Base-by-base conservation (phyloP, 2,113 vertebrate genomes). In the Xiphophorus hellerii region DNA sequence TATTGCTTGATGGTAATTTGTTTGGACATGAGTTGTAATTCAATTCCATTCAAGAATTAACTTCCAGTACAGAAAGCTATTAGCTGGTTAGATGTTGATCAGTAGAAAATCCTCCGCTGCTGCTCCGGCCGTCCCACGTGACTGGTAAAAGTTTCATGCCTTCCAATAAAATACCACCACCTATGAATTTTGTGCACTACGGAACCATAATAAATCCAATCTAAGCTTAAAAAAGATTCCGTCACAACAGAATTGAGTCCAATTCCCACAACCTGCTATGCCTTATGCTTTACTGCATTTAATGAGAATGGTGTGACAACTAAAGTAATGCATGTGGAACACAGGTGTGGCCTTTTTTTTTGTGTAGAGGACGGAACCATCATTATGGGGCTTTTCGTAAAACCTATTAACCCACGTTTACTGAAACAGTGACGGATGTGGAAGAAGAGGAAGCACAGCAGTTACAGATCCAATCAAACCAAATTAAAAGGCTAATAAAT, bases 1-100 rank as follows among this genome's bases (percentile, higher is more conserved):
- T 88, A 83, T 69, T 20, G 62, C 68, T 92, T 95, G 94, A 95
- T 78, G 73, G 84, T 94, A 92, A 94, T 92, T 84, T 90, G 83
- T 93, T 95, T 93, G 94, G 88, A 95, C 81, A 83, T 71, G 78
- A 78, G 90, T 94, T 94, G 91, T 92, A 93, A 94, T 94, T 94
- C 91, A 92, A 96, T 95, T 89, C 72, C 69, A 87, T 70, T 17
- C 62, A n/a, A 90, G 90, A 95, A 92, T 91, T 91, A 94, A 94
- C 84, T 85, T 89, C 88, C 89, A 83, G 88, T 92, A 89, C 85
- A 84, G 78, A 80, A 88, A 85, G 14, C 77, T 82, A 87, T 80
- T 83, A 89, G 76, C 58, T 75, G 63, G 74, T 82, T 83, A 85
- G 86, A 80, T 78, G 66, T 79, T 63, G 63, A 92, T 89, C 42